These are phyloP conservation scores for Pagrus major DNA, from an alignment of 2,113 vertebrate genomes.

Conservation along the genomic window DNA sequence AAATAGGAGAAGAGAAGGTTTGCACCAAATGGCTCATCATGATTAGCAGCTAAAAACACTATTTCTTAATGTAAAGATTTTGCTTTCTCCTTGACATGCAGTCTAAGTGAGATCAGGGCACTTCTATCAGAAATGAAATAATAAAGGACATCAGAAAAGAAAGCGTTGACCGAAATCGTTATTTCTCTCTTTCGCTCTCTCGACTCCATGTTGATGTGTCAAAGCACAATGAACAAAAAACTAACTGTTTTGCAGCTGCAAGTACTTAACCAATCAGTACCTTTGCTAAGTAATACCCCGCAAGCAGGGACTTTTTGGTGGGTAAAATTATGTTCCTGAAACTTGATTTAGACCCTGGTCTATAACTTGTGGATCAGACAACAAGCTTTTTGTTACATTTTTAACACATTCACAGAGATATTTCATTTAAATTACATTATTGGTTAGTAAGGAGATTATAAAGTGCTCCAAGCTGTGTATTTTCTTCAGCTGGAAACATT, in stretches of 20 bases:
- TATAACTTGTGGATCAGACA: not conserved
- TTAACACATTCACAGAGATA: not conserved
- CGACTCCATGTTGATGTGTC: too few species aligned
- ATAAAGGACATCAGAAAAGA: too few species aligned
- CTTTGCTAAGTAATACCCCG: too few species aligned
- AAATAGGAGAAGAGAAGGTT: too few species aligned
- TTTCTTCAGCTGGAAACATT: conserved; percentile 18
- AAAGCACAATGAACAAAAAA: too few species aligned
- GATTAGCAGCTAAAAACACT: not conserved
- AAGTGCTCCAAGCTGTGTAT: not conserved
- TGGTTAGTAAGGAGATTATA: not conserved
- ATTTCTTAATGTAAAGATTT: not conserved
- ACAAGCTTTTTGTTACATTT: not conserved
- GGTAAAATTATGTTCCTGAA: too few species aligned
- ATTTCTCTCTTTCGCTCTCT: too few species aligned
- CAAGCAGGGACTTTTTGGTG: too few species aligned
- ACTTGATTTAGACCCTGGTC: too few species aligned
- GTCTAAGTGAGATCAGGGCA: not conserved
- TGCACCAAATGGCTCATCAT: not conserved
- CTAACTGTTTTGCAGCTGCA: too few species aligned
- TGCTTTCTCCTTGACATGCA: not conserved
- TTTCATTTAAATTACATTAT: conserved; percentile 8
- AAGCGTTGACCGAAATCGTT: too few species aligned
- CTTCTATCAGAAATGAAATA: not conserved
- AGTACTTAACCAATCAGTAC: too few species aligned